A percentile compares a stretch with the other conserved stretches of the same genome.
Evolutionary conservation across 2,888 invertebrate genomes (phyloP).

Genomic region (Cylindroiulus punctatus): DNA sequence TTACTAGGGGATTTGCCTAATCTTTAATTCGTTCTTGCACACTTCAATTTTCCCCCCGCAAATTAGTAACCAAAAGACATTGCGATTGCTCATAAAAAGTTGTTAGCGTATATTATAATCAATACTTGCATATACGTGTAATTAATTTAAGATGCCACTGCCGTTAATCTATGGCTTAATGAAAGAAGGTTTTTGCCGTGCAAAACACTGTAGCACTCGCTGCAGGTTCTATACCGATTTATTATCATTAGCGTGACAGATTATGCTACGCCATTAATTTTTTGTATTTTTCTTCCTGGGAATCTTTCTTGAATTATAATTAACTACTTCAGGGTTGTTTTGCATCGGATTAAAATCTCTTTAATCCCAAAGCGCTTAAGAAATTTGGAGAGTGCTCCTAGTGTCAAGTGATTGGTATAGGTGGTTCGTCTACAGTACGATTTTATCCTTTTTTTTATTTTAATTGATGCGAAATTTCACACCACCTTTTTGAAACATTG

Average conservation of each 20-base stretch:
- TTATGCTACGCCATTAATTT: neutral
- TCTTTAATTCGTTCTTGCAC: constrained; percentile 1
- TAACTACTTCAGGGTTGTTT: constrained; percentile 21
- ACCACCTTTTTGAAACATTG: neutral
- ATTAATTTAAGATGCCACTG: constrained; percentile 45
- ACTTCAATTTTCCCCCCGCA: neutral
- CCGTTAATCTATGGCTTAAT: constrained; percentile 16
- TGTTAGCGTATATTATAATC: constrained; percentile 33
- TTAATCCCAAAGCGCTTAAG: constrained; percentile 5
- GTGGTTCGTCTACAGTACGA: neutral
- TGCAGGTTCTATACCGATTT: constrained; percentile 14
- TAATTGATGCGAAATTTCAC: neutral
- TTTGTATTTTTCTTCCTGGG: neutral
- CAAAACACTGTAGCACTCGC: neutral
- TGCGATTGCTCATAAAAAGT: constrained; percentile 22
- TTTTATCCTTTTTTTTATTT: neutral
- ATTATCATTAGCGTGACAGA: constrained; percentile 40
- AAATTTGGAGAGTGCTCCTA: constrained; percentile 20
- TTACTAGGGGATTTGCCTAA: neutral
- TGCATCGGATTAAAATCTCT: constrained; percentile 30
- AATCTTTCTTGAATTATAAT: neutral
- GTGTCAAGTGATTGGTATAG: neutral
- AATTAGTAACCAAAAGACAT: constrained; percentile 24
- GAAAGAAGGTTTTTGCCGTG: constrained; percentile 14
- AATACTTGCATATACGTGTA: constrained; percentile 43